Evolutionary conservation across 2,888 invertebrate genomes (phyloP).

Genomic region (Chloromyia formosa): DNA sequence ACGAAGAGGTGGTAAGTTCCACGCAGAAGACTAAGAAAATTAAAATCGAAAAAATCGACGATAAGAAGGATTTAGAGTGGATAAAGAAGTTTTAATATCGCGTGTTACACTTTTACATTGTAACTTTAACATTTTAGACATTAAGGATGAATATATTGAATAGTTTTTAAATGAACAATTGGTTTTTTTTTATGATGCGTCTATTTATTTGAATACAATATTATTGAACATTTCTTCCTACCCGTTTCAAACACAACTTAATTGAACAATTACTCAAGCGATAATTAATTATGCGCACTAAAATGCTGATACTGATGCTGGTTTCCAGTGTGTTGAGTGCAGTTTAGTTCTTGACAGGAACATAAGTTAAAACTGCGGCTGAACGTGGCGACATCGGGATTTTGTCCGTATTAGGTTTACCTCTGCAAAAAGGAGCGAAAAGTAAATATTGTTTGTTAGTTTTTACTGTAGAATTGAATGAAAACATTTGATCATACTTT

Average conservation of each 20-base stretch:
- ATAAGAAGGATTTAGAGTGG: slow-evolving; percentile 21
- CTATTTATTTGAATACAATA: neutral
- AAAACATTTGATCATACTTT: no score
- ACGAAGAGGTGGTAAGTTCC: neutral
- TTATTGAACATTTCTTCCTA: neutral
- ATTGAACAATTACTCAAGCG: neutral
- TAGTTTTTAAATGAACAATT: neutral
- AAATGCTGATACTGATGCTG: slow-evolving; percentile 16
- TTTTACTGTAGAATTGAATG: neutral
- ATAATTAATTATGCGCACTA: neutral
- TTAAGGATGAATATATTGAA: neutral
- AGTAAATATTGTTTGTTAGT: slow-evolving; percentile 50
- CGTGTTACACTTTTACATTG: neutral
- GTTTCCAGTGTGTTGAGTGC: neutral
- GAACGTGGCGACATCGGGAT: slow-evolving; percentile 72
- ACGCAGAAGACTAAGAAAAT: neutral
- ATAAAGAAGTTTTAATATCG: slow-evolving; percentile 28
- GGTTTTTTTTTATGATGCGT: neutral
- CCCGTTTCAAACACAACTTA: neutral
- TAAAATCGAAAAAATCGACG: neutral
- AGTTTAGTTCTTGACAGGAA: slow-evolving; percentile 64
- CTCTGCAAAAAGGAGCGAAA: slow-evolving; percentile 64
- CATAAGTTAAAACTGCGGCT: slow-evolving; percentile 75
- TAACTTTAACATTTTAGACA: neutral
- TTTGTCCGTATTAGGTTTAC: slow-evolving; percentile 67